Evolutionary conservation across 2,888 invertebrate genomes (phyloP).

Genomic region (Tetranychus piercei): DNA sequence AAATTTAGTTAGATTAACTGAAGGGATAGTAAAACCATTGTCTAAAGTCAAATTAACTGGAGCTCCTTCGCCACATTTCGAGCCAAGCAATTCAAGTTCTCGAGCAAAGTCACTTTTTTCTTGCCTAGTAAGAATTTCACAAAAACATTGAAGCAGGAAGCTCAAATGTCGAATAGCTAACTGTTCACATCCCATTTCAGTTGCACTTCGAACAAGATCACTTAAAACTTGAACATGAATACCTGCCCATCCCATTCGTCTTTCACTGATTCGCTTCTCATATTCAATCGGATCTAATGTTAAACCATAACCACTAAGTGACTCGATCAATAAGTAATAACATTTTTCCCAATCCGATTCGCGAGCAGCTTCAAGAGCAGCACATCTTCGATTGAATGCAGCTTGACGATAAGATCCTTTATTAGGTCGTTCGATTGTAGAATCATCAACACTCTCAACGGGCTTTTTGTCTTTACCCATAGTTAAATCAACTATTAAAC

Average conservation of each 20-base stretch:
- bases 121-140: conserved; percentile 51
- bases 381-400: not conserved
- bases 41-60: conserved; percentile 65
- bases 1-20: conserved; percentile 70
- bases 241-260: conserved; percentile 41
- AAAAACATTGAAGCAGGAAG: conserved; percentile 66
- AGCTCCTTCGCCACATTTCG: conserved; percentile 68
- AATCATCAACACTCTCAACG: not conserved
- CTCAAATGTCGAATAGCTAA: conserved; percentile 55
- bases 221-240: conserved; percentile 64
- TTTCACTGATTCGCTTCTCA: conserved; percentile 31
- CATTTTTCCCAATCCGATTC: conserved; percentile 40
- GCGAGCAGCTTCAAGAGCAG: not conserved
- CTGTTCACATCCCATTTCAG: conserved; percentile 52
- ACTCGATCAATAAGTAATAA: conserved; percentile 73
- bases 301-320: conserved; percentile 74
- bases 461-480: not conserved
- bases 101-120: conserved; percentile 65
- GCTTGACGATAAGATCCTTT: not conserved
- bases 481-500: no score
- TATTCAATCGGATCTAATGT: conserved; percentile 65
- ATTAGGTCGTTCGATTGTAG: not conserved
- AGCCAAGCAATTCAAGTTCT: conserved; percentile 49
- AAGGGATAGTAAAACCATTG: conserved; percentile 73
- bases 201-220: conserved; percentile 75